phyloP scores from a whole-genome alignment of 2,113 vertebrate genomes.

The Trogon melanurus region DNA sequence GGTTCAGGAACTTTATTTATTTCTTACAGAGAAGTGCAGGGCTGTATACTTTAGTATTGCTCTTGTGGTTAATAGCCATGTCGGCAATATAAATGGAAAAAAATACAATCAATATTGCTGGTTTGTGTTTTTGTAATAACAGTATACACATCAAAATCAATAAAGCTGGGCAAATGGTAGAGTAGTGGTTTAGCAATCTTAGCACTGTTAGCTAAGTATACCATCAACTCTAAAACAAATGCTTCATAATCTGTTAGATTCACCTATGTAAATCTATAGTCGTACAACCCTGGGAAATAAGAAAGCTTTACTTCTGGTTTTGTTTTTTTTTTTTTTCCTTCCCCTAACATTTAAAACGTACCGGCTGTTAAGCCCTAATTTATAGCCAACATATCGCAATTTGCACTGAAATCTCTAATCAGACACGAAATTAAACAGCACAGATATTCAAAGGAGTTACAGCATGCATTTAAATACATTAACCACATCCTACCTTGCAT shows the following conservation, averaged over 20 bases:
- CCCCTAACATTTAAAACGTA: background rate
- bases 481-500: conserved; percentile 91
- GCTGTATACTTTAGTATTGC: background rate
- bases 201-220: conserved; percentile 39
- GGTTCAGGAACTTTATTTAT: background rate
- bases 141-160: conserved; percentile 40
- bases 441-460: conserved; percentile 47
- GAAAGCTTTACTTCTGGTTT: conserved; percentile 14
- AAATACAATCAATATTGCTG: background rate
- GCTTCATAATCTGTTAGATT: background rate
- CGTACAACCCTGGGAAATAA: background rate
- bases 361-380: conserved; percentile 7
- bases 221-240: conserved; percentile 42
- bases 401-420: conserved; percentile 54
- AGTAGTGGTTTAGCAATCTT: conserved; percentile 28
- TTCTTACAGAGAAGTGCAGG: background rate
- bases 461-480: conserved; percentile 72
- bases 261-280: conserved; percentile 1
- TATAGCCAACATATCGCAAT: background rate
- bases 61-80: background rate
- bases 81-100: conserved; percentile 21
- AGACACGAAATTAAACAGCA: conserved; percentile 54
- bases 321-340: background rate
- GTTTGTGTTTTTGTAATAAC: conserved; percentile 9
- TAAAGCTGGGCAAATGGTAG: conserved; percentile 28